A percentile compares a stretch with the other conserved stretches of the same genome.
These are phyloP conservation scores for Hypercompe scribonia DNA, from an alignment of 2,888 invertebrate species.

Conservation along the genomic window DNA sequence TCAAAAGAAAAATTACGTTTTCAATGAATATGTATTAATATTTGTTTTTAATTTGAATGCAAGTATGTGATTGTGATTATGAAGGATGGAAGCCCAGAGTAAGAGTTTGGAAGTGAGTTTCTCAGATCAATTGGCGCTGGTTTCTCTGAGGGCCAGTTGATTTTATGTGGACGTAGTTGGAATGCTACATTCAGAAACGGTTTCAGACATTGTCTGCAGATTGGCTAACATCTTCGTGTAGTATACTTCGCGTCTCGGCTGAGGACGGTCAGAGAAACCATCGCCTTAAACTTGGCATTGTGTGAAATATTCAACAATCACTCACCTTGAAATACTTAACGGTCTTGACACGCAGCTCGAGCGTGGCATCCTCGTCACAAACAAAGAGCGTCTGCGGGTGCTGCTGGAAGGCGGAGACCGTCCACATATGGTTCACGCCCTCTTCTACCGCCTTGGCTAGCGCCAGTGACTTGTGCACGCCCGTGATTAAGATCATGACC, in stretches of 20 bases:
- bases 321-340: constrained; percentile 98
- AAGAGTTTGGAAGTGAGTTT: not conserved
- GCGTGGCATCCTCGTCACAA: constrained; percentile 98
- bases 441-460: constrained; percentile 99
- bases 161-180: not conserved
- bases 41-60: not conserved
- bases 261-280: not conserved
- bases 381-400: constrained; percentile 97
- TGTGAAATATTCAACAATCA: not conserved
- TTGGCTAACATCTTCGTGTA: not conserved
- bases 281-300: not conserved
- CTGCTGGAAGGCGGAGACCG: constrained; percentile 99
- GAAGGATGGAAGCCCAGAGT: not conserved
- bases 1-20: too few species aligned
- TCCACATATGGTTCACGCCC: constrained; percentile 99
- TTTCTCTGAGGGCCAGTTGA: not conserved
- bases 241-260: not conserved
- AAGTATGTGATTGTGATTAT: not conserved
- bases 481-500: constrained; percentile 99
- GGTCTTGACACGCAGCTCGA: constrained; percentile 98
- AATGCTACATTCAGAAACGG: not conserved
- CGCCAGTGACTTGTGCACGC: constrained; percentile 98
- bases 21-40: not conserved
- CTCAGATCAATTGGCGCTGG: not conserved
- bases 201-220: not conserved